Evolutionary conservation across 2,797 vertebrate genomes (phyloP).

Genomic region (Betta splendens): DNA sequence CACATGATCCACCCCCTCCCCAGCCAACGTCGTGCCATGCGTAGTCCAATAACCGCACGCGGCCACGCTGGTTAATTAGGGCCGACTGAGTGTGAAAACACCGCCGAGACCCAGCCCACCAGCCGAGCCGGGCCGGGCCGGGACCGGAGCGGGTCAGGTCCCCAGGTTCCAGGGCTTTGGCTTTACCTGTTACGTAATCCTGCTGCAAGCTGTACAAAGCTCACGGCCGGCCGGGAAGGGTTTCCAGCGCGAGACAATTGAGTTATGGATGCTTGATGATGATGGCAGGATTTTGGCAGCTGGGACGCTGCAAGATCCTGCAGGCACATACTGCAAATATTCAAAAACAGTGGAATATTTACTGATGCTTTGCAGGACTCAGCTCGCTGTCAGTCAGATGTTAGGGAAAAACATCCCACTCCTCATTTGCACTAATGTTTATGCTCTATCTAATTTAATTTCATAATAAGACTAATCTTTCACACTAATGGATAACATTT

Average conservation of each 20-base stretch:
- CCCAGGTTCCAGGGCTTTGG: constrained; percentile 48
- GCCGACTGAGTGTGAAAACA: constrained; percentile 6
- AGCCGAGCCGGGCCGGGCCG: constrained; percentile 30
- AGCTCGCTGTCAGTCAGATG: constrained; percentile 16
- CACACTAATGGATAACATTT: constrained; percentile 56
- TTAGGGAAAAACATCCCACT: constrained; percentile 19
- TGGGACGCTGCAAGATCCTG: constrained; percentile 12
- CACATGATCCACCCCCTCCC: background rate
- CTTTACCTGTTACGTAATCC: constrained; percentile 63
- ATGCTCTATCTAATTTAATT: constrained; percentile 55
- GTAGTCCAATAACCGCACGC: constrained; percentile 9
- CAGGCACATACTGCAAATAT: constrained; percentile 6
- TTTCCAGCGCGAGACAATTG: constrained; percentile 41
- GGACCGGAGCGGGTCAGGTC: constrained; percentile 54
- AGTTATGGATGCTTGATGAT: constrained; percentile 46
- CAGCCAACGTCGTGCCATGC: background rate
- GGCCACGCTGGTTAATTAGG: background rate
- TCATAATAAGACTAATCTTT: constrained; percentile 47
- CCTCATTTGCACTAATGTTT: constrained; percentile 38
- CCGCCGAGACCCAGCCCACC: constrained; percentile 30
- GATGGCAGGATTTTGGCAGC: constrained; percentile 40
- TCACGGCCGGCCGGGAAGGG: constrained; percentile 30
- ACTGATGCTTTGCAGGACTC: constrained; percentile 18
- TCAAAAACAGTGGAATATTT: constrained; percentile 17
- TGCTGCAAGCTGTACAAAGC: constrained; percentile 32